Evolutionary conservation across 2,113 vertebrate species (phyloP).

Genomic region (Chamaetylas fuelleborni): DNA sequence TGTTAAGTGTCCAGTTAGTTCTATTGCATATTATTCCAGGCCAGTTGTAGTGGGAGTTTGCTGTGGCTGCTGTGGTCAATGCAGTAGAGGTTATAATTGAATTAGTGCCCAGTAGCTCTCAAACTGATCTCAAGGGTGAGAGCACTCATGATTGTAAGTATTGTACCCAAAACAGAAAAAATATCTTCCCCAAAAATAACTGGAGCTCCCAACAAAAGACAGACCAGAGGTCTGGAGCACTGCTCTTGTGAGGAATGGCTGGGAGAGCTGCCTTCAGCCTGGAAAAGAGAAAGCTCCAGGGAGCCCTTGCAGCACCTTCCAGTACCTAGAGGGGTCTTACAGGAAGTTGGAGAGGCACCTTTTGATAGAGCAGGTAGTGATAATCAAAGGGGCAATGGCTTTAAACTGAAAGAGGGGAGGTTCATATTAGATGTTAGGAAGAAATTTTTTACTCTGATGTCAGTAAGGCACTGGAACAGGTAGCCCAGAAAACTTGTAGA

Average conservation of each 20-base stretch:
- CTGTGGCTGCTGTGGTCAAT: neutral
- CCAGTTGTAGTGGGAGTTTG: neutral
- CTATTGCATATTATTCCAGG: neutral
- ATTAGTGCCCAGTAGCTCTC: neutral
- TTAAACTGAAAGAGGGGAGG: neutral
- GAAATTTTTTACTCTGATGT: neutral
- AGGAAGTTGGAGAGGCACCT: neutral
- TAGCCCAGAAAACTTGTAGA: neutral
- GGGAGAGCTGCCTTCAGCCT: neutral
- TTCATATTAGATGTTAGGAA: neutral
- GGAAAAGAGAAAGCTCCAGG: neutral
- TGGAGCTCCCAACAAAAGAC: neutral
- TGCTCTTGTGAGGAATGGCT: neutral
- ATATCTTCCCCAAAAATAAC: neutral
- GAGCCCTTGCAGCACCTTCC: neutral
- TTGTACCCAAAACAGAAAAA: neutral
- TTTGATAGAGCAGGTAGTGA: neutral
- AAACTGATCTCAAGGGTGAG: neutral
- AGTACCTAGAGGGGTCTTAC: neutral
- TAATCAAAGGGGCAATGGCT: neutral
- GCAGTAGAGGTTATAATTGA: neutral
- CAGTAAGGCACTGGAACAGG: neutral
- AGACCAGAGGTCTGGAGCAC: neutral
- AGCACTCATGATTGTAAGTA: neutral
- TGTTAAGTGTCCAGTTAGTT: neutral